phyloP scores from a whole-genome alignment of 2,797 vertebrate genomes.

The Oophaga sylvatica region DNA sequence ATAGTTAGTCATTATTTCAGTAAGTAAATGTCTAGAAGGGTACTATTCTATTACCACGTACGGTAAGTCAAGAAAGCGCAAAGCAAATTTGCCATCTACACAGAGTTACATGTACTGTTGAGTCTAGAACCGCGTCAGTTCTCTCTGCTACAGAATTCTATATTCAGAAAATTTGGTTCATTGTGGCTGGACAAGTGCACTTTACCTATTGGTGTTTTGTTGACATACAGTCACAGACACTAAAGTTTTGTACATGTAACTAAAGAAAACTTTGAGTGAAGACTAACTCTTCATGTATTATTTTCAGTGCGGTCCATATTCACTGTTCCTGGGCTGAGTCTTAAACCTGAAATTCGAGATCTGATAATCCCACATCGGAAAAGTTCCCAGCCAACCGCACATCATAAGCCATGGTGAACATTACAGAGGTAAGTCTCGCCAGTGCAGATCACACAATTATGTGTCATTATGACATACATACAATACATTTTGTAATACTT shows the following conservation, averaged over 20 bases:
- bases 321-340: conserved; percentile 81
- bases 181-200: background rate
- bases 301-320: conserved; percentile 83
- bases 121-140: background rate
- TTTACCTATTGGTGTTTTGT: background rate
- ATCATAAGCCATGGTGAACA: conserved; percentile 73
- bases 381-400: conserved; percentile 57
- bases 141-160: background rate
- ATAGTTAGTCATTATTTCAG: no score
- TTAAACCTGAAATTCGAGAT: conserved; percentile 86
- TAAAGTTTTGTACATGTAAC: background rate
- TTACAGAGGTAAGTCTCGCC: conserved; percentile 40
- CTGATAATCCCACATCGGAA: conserved; percentile 75
- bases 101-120: background rate
- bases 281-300: conserved; percentile 34
- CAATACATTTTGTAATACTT: background rate
- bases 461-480: background rate
- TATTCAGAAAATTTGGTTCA: background rate
- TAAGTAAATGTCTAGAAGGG: no score
- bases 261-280: background rate
- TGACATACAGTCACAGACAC: background rate
- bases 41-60: no score
- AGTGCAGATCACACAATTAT: background rate
- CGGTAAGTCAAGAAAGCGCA: background rate
- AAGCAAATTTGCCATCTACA: background rate